Evolutionary conservation across 2,113 vertebrate species (phyloP), one percentile per base, ranked within the genome.

Genomic region (Odobenus rosmarus): DNA sequence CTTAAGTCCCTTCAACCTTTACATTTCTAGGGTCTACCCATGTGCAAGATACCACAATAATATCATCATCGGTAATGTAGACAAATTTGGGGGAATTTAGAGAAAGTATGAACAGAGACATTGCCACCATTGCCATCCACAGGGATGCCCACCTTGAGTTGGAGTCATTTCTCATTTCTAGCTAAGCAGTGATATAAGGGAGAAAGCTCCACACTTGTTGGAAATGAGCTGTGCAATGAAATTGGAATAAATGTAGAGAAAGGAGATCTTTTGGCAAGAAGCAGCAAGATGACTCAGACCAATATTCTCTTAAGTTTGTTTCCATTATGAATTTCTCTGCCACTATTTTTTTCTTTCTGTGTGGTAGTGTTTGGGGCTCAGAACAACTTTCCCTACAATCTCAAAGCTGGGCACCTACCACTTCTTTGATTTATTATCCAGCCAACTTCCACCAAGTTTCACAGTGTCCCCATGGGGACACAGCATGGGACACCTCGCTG

Each of bases 391-490:
- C 76, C 90, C 86, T 51, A 82, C 92, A 96, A 98, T 96, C 93
- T 94, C 79, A 97, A 91, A 97, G 98, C 93, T 93, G 86, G 93
- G 87, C 95, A 97, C 55, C 77, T 79, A 96, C 94, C 88, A 94
- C 89, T 13, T 19, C 31, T 92, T 96, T 85, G 10, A 88, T 97
- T 88, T 77, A 64, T 71, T 59, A 84, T 98, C 76, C 77, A 96
- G 93, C 77, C 87, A 98, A 71, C 96, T 98, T 84, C 85, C 96
- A 95, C 67, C 95, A 98, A 80, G 55, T 93, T 97, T 98, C 90
- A 81, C 64, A 42, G 88, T 31, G 82, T 13, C 88, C 83, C 83
- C 6, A 16, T 53, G 92, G 92, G 36, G 61, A 36, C 74, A 79
- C n/a, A 88, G 28, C 1, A 80, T 12, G 2, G 1, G 33, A 95